Base-by-base conservation (phyloP, 2,797 vertebrate species). In the Pristis pectinata region DNA sequence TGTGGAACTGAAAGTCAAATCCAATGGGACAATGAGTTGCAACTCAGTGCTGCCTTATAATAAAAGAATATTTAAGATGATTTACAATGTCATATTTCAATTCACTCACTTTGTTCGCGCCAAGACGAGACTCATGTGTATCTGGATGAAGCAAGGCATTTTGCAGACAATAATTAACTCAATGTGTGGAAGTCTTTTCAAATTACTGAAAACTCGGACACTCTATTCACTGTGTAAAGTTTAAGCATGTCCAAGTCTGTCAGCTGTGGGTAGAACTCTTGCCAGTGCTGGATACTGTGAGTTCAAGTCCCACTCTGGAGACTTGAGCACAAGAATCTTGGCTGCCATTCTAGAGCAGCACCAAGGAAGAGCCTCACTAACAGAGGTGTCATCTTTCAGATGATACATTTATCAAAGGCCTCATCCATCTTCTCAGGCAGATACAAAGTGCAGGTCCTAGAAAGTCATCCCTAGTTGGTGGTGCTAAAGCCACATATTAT, bases 151-250 rank as follows among this genome's bases (percentile, higher is more conserved):
- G 37, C 41, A 74, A 37, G 41, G n/a, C 67, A 53, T 4, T 93
- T 93, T 74, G 41, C 24, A 49, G 70, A 53, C 70, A 76, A 94
- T 74, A 94, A 74, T 94, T 72, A 94, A 94, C 49, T 94, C 87
- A 91, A 67, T 91, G 87, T 91, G 87, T 91, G 87, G n/a, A 61
- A 91, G 37, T 87, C 0, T 91, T 64, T 91, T 91, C 61, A 41
- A n/a, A 67, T 19, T 19, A 41, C 59, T 64, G 61, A 91, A 91
- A 34, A 61, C 13, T 87, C 30, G 13, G 30, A 30, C 53, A 5
- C 56, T 87, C 53, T 64, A 37, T 64, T 91, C 37, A 3, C 27
- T 67, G 13, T 91, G 61, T 64, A 67, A 64, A 91, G n/a, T 64
- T 11, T 19, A 91, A 19, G 19, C 37, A 67, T 91, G 10, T 67